A percentile compares a stretch with the other conserved stretches of the same genome.
These are phyloP conservation scores for Sarcophaga rosellei DNA, from an alignment of 2,888 invertebrate species.

Conservation along the genomic window DNA sequence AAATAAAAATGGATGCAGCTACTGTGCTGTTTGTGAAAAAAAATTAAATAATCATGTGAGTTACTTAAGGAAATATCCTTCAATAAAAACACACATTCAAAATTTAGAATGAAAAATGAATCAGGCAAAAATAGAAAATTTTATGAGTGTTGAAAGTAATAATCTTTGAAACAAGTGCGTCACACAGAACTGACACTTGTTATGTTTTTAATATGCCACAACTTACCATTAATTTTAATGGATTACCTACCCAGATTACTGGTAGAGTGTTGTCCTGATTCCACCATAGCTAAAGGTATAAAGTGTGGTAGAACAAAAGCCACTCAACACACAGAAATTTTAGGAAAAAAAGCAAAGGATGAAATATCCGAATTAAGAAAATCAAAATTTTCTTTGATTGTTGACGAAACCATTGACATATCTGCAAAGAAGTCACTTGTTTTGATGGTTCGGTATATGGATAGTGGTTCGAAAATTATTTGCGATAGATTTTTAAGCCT, in stretches of 20 bases:
- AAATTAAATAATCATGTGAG: conserved; percentile 17
- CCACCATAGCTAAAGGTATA: background rate
- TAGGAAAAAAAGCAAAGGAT: background rate
- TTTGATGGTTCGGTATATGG: no score
- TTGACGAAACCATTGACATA: no score
- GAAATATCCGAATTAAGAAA: no score
- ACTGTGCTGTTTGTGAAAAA: conserved; percentile 30
- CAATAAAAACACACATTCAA: conserved; percentile 8
- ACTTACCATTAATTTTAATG: conserved; percentile 43
- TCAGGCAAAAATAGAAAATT: background rate
- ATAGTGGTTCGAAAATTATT: no score
- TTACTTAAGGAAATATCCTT: conserved; percentile 19
- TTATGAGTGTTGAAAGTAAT: no score
- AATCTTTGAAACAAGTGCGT: background rate
- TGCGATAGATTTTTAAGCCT: no score
- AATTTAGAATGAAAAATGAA: background rate
- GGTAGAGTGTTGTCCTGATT: conserved; percentile 31
- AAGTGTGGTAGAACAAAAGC: conserved; percentile 30
- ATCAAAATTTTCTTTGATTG: no score
- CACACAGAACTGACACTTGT: conserved; percentile 16
- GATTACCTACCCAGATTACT: conserved; percentile 25
- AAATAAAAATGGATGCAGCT: conserved; percentile 18
- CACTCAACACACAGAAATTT: background rate
- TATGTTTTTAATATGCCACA: conserved; percentile 36
- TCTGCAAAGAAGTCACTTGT: no score